phyloP scores from a whole-genome alignment of 2,113 vertebrate species.

The Coryphaenoides rupestris region DNA sequence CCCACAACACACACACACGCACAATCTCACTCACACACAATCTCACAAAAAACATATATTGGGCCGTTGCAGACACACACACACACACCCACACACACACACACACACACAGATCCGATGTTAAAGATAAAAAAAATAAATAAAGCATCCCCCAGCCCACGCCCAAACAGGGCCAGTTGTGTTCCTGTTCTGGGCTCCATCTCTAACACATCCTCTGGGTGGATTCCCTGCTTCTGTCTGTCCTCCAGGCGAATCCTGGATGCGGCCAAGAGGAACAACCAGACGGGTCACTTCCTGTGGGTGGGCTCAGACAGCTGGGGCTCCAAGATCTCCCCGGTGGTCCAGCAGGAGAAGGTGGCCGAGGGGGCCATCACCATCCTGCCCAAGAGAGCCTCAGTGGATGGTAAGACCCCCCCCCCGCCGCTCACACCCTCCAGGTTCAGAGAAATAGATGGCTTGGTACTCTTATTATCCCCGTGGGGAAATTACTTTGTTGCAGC shows the following conservation, averaged over 20 bases:
- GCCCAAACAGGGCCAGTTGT: neutral
- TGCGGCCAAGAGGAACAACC: constrained; percentile 88
- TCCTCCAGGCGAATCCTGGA: constrained; percentile 82
- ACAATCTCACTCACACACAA: too few species aligned
- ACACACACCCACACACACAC: too few species aligned
- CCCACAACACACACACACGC: too few species aligned
- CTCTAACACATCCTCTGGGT: neutral
- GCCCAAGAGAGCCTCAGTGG: constrained; percentile 92
- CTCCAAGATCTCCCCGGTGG: constrained; percentile 90
- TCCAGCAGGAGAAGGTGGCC: constrained; percentile 86
- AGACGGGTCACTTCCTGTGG: constrained; percentile 96
- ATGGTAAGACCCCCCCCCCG: constrained; percentile 74
- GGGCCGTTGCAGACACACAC: too few species aligned
- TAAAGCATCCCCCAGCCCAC: neutral
- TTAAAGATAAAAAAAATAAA: too few species aligned
- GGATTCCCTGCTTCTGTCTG: constrained; percentile 2
- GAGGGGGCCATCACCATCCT: constrained; percentile 94
- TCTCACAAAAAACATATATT: too few species aligned
- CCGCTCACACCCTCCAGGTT: too few species aligned
- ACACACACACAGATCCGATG: constrained; percentile 4
- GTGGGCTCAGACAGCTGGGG: constrained; percentile 98
- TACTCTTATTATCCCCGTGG: too few species aligned
- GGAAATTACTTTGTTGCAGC: too few species aligned
- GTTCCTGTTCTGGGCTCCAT: neutral
- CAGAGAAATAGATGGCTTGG: too few species aligned